A percentile compares a stretch with the other conserved stretches of the same genome.
phyloP scores from a whole-genome alignment of 2,888 invertebrate genomes.

The Euclidia mi region DNA sequence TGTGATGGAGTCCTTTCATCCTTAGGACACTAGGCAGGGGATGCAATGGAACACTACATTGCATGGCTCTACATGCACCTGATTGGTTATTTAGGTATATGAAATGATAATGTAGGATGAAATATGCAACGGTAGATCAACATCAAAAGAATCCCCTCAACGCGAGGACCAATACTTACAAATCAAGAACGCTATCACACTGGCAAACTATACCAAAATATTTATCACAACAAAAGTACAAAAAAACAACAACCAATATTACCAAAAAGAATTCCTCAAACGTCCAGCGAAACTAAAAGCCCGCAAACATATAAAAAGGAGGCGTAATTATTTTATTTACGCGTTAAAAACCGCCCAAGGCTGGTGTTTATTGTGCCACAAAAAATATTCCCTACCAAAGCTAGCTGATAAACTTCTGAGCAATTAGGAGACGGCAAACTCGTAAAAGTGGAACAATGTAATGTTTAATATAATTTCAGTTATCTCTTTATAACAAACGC shows the following conservation, averaged over 20 bases:
- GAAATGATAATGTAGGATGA: too few relatives aligned
- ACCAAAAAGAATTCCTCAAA: not conserved
- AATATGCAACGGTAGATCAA: too few relatives aligned
- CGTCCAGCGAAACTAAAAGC: slow-evolving; percentile 8
- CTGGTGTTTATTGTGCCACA: slow-evolving; percentile 47
- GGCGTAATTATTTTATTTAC: slow-evolving; percentile 48
- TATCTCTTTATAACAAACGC: slow-evolving; percentile 39
- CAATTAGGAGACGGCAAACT: slow-evolving; percentile 47
- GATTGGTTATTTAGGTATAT: too few relatives aligned
- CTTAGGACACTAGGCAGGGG: too few relatives aligned
- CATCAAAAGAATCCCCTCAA: too few relatives aligned
- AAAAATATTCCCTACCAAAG: slow-evolving; percentile 39
- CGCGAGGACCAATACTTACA: too few relatives aligned
- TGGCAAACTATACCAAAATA: too few relatives aligned
- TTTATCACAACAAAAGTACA: not conserved
- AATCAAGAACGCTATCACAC: too few relatives aligned
- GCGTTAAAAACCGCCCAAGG: slow-evolving; percentile 47
- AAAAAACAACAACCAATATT: not conserved
- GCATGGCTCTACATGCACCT: too few relatives aligned
- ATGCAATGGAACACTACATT: too few relatives aligned
- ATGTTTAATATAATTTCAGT: slow-evolving; percentile 43
- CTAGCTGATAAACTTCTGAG: slow-evolving; percentile 48
- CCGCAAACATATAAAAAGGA: slow-evolving; percentile 11
- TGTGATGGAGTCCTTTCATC: too few relatives aligned
- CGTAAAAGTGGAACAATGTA: slow-evolving; percentile 49